Evolutionary conservation across 2,113 vertebrate species (phyloP).

Genomic region (Microtus montanus): DNA sequence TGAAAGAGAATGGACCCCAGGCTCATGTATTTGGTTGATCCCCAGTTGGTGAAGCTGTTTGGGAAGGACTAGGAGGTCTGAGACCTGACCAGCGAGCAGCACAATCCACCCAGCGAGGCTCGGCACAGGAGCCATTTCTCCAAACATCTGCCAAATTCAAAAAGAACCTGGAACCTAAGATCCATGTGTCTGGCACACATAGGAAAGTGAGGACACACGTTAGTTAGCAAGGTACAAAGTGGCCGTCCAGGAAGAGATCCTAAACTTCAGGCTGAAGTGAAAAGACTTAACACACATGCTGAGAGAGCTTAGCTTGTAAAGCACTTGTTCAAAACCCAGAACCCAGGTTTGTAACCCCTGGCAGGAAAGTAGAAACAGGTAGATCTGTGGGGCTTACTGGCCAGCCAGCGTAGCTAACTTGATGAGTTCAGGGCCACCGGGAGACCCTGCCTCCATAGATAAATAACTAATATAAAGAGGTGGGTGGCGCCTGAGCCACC

Average conservation of each 20-base stretch:
- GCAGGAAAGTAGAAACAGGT: neutral
- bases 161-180: neutral
- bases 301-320: neutral
- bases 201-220: fast-evolving
- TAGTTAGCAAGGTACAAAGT: neutral
- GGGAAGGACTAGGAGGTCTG: neutral
- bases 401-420: neutral
- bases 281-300: neutral
- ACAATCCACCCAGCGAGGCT: neutral
- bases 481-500: neutral
- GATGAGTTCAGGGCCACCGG: neutral
- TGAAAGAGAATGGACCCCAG: neutral
- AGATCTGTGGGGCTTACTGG: neutral
- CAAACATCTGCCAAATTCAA: neutral
- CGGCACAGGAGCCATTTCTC: neutral
- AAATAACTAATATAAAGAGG: no score
- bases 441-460: neutral
- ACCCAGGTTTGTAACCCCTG: neutral
- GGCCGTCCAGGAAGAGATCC: neutral
- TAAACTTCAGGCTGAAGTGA: neutral
- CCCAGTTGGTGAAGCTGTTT: neutral
- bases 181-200: fast-evolving
- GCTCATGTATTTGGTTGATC: neutral
- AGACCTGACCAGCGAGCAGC: neutral
- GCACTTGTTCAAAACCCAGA: neutral